These are phyloP conservation scores for Donacobius atricapilla DNA, from an alignment of 2,113 vertebrate species.

Conservation along the genomic window DNA sequence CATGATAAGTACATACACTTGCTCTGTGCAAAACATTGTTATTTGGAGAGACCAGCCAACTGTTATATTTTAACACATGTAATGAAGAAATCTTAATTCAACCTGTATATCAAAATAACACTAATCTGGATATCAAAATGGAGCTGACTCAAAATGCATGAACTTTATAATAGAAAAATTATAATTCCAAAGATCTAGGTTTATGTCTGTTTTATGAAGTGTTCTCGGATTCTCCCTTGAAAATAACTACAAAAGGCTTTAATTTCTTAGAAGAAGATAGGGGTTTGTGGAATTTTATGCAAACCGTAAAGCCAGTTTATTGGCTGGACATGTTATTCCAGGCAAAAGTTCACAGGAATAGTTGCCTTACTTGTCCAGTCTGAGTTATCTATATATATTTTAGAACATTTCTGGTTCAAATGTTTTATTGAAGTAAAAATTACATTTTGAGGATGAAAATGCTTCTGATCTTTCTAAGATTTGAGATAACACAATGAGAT, in stretches of 20 bases:
- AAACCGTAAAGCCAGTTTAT: not conserved
- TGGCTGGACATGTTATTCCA: not conserved
- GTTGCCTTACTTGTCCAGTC: not conserved
- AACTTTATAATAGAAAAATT: not conserved
- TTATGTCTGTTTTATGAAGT: not conserved
- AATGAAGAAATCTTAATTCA: not conserved
- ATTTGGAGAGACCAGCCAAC: not conserved
- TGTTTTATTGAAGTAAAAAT: not conserved
- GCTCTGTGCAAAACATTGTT: not conserved
- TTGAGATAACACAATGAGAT: not conserved
- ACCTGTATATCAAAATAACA: not conserved
- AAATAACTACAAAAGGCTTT: not conserved
- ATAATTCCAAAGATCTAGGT: not conserved
- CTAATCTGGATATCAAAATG: not conserved
- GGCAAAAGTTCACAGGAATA: not conserved
- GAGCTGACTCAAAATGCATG: not conserved
- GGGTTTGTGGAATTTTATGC: not conserved
- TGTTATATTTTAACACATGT: not conserved
- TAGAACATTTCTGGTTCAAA: not conserved
- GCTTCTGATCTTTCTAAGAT: not conserved
- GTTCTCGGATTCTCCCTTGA: not conserved
- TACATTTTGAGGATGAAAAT: not conserved
- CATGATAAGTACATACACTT: fast-evolving
- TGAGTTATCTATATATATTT: not conserved
- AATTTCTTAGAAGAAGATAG: not conserved